phyloP scores from a whole-genome alignment of 1,140 invertebrate genomes.

The Aporrectodea caliginosa region DNA sequence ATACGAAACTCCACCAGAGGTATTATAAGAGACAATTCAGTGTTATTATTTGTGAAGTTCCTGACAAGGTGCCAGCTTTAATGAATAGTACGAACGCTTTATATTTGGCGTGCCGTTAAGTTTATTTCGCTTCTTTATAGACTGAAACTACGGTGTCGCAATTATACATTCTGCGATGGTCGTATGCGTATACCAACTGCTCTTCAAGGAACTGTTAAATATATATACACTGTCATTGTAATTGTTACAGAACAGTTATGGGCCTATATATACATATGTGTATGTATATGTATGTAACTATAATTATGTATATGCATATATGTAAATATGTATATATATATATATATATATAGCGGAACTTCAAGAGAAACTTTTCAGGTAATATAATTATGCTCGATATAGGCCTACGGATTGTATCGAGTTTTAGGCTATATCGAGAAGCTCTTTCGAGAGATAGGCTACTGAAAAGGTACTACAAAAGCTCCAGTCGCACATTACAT shows the following conservation, averaged over 20 bases:
- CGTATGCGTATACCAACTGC: background rate
- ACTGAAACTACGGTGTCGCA: background rate
- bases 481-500: background rate
- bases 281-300: no score
- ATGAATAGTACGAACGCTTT: background rate
- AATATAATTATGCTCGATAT: no score
- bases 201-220: no score
- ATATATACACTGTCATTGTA: no score
- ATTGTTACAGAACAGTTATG: no score
- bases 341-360: no score
- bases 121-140: background rate
- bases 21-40: background rate
- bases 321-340: no score
- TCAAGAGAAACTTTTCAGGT: no score
- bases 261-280: no score
- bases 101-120: background rate
- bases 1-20: background rate
- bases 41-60: no score
- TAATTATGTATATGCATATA: no score
- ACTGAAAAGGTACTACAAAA: background rate
- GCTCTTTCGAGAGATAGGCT: background rate
- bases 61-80: no score
- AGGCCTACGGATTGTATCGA: background rate
- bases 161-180: background rate
- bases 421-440: background rate